phyloP scores from a whole-genome alignment of 2,888 invertebrate species.

The Sminthurinus aureus region DNA sequence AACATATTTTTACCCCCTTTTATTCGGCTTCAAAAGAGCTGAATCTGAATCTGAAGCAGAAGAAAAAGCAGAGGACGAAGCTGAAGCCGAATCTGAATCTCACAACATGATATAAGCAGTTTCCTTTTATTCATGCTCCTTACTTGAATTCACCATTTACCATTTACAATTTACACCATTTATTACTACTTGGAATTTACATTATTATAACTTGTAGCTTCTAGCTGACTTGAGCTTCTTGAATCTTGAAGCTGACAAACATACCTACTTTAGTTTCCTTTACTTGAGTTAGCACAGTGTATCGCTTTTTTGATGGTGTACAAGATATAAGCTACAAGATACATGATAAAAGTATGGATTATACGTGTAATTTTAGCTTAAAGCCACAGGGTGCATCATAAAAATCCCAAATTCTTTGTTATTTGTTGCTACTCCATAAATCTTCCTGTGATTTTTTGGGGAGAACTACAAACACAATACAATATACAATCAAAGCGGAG shows the following conservation, averaged over 20 bases:
- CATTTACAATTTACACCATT: too few relatives aligned
- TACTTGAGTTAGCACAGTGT: not conserved
- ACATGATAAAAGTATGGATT: not conserved
- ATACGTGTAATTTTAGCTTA: not conserved
- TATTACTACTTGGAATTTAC: too few relatives aligned
- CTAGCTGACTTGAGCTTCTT: too few relatives aligned
- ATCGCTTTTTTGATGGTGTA: not conserved
- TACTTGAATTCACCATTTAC: too few relatives aligned
- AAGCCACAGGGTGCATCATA: not conserved
- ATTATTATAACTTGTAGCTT: too few relatives aligned
- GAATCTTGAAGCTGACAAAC: not conserved
- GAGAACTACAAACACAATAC: too few relatives aligned
- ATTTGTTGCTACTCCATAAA: not conserved
- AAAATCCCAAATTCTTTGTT: not conserved
- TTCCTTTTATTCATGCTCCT: not conserved
- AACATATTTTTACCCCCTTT: not conserved
- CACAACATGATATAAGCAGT: not conserved
- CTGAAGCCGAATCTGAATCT: not conserved
- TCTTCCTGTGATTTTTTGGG: not conserved
- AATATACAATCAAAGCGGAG: too few relatives aligned
- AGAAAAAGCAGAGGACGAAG: too few relatives aligned
- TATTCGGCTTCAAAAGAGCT: too few relatives aligned
- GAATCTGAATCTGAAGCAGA: not conserved
- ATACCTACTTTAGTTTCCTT: not conserved
- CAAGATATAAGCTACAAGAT: too few relatives aligned